Percentiles rank a stretch among this genome's conserved stretches.
Conservation (phyloP, 2,797 vertebrate genomes). For the Lophura swinhoii region DNA sequence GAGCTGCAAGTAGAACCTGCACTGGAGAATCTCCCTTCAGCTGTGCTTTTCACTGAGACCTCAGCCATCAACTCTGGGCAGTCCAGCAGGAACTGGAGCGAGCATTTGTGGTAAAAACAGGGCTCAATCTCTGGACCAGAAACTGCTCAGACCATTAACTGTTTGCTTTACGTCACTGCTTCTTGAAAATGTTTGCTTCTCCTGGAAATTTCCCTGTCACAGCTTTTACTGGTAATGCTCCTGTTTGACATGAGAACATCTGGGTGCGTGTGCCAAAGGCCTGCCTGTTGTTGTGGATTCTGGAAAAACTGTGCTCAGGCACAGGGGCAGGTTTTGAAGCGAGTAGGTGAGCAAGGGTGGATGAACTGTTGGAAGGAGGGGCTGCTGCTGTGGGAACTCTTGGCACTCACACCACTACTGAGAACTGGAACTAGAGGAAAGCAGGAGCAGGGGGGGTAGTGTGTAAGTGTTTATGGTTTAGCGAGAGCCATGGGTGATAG, state of each 20-base stretch:
- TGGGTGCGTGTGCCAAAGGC: background rate
- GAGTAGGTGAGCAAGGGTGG: background rate
- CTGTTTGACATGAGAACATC: background rate
- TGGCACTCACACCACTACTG: background rate
- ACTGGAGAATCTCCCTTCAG: background rate
- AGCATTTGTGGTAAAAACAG: background rate
- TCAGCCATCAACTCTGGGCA: background rate
- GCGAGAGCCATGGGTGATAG: too few relatives aligned
- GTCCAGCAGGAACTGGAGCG: background rate
- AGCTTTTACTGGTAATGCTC: background rate
- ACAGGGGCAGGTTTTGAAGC: background rate
- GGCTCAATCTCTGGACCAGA: background rate
- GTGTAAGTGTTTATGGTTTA: too few relatives aligned
- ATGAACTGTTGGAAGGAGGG: background rate
- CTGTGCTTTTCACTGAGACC: background rate
- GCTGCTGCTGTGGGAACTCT: background rate
- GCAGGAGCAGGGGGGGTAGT: background rate
- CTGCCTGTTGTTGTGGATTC: background rate
- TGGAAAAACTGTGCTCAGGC: background rate
- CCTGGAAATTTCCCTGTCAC: background rate
- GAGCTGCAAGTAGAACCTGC: background rate
- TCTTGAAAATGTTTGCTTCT: slow-evolving; percentile 11
- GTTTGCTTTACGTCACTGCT: background rate
- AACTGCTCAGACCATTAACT: background rate
- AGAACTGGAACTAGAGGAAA: background rate